Conservation (phyloP, 2,888 invertebrate species). For the Chelonus formosanus region DNA sequence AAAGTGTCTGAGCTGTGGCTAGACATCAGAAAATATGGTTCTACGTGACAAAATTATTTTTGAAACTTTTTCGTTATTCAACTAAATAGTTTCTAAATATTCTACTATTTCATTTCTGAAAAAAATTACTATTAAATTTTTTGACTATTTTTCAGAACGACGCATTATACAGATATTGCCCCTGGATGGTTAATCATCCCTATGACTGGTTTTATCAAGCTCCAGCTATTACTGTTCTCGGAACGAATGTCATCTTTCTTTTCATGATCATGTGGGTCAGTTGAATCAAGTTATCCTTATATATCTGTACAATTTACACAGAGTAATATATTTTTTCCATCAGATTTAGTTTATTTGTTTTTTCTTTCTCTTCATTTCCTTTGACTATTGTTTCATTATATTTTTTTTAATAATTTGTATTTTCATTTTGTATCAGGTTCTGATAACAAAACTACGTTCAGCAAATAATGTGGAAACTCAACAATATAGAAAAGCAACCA, state of each 20-base stretch:
- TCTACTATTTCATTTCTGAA: too few species aligned
- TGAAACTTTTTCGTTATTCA: too few species aligned
- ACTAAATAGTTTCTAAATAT: too few species aligned
- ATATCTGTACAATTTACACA: neutral
- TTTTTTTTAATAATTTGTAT: neutral
- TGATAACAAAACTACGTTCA: slow-evolving; percentile 91
- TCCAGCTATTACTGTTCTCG: slow-evolving; percentile 83
- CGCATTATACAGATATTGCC: slow-evolving; percentile 68
- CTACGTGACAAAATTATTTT: too few species aligned
- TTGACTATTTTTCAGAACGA: slow-evolving; percentile 44
- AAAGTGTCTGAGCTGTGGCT: too few species aligned
- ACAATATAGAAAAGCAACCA: slow-evolving; percentile 89
- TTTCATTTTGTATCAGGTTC: slow-evolving; percentile 72
- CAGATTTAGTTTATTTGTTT: neutral
- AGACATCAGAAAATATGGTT: too few species aligned
- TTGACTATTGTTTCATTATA: neutral
- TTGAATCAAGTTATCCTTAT: slow-evolving; percentile 40
- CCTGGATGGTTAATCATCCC: slow-evolving; percentile 82
- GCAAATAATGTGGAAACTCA: slow-evolving; percentile 90
- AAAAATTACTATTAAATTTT: too few species aligned
- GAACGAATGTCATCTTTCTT: slow-evolving; percentile 83
- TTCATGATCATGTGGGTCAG: slow-evolving; percentile 89
- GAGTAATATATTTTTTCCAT: neutral
- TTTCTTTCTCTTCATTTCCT: neutral
- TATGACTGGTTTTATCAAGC: slow-evolving; percentile 90